These are phyloP conservation scores for Philotrypesis tridentata DNA, from an alignment of 1,140 invertebrate genomes.

Conservation along the genomic window DNA sequence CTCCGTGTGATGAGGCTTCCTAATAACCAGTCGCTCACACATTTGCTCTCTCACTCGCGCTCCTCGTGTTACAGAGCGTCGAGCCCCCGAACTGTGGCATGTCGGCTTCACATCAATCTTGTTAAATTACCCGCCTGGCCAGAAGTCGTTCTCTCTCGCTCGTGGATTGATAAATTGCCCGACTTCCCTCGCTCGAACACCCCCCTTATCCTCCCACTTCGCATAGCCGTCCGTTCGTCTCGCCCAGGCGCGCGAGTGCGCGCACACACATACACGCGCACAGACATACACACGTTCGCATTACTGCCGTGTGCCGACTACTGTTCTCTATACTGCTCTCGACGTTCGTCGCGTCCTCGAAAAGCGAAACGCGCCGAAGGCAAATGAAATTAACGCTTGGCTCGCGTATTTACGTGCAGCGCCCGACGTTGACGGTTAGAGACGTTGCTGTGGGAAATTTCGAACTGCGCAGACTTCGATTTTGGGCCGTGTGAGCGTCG, in stretches of 20 bases:
- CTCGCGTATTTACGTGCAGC: background rate
- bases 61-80: constrained; percentile 42
- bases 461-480: background rate
- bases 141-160: constrained; percentile 67
- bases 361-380: constrained; percentile 62
- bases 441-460: background rate
- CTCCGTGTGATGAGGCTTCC: constrained; percentile 65
- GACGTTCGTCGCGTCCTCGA: constrained; percentile 61
- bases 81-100: constrained; percentile 69
- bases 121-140: constrained; percentile 72
- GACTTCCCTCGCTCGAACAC: constrained; percentile 47
- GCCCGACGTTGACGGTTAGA: background rate
- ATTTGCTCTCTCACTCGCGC: constrained; percentile 51
- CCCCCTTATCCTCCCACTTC: background rate
- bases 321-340: constrained; percentile 38
- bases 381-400: constrained; percentile 68
- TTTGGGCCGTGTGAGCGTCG: too few species aligned
- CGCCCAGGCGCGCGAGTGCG: constrained; percentile 66
- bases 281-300: constrained; percentile 53
- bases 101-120: constrained; percentile 72
- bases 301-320: background rate
- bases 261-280: too few species aligned
- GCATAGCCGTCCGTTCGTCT: constrained; percentile 51
- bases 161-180: constrained; percentile 72
- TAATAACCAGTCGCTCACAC: constrained; percentile 69